These are phyloP conservation scores for Chamaea fasciata DNA, from an alignment of 2,113 vertebrate genomes.

Conservation along the genomic window DNA sequence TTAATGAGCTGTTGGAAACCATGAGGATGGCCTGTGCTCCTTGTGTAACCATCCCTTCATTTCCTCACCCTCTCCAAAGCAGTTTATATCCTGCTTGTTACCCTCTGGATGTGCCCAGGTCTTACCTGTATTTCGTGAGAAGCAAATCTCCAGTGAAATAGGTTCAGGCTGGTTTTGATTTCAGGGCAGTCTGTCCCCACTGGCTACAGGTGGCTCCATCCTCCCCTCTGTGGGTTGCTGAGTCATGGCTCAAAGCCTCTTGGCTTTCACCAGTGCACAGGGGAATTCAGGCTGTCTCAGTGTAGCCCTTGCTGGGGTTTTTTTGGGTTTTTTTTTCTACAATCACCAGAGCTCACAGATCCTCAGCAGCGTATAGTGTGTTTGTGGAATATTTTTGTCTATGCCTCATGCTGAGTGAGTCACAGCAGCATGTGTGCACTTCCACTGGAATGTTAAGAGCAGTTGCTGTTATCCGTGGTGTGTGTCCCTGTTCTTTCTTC, in stretches of 20 bases:
- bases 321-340: background rate
- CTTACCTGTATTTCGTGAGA: background rate
- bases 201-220: background rate
- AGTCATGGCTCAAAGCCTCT: background rate
- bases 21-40: background rate
- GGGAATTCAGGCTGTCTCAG: rapidly evolving
- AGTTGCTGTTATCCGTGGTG: background rate
- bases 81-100: background rate
- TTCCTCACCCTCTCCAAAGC: background rate
- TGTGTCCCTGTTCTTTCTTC: background rate
- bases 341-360: background rate
- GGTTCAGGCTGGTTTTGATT: rapidly evolving
- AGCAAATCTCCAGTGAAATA: background rate
- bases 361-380: background rate
- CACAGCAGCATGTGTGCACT: background rate
- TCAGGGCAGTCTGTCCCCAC: rapidly evolving
- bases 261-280: background rate
- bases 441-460: background rate
- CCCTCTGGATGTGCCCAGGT: background rate
- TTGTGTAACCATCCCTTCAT: background rate
- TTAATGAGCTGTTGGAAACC: background rate
- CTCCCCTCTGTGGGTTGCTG: background rate
- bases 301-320: background rate
- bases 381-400: background rate
- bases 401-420: background rate